Percentiles rank a stretch among this genome's conserved stretches.
phyloP scores from a whole-genome alignment of 2,888 invertebrate genomes.

The Agonopterix arenella region DNA sequence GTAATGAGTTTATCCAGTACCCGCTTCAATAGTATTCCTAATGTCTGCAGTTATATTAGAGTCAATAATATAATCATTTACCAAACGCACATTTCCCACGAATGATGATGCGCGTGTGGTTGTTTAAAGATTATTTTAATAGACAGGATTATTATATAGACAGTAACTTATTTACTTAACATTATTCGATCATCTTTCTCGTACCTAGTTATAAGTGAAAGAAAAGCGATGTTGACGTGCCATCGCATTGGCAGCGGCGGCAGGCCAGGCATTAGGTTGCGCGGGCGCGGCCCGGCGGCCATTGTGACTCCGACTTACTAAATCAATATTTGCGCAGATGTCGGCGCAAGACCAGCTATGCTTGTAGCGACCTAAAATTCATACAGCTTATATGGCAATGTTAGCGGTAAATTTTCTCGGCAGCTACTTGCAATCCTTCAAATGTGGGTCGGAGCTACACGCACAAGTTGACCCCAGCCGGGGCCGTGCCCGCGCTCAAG shows the following conservation, averaged over 20 bases:
- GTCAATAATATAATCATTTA: constrained; percentile 1
- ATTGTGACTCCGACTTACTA: constrained; percentile 70
- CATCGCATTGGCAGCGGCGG: constrained; percentile 23
- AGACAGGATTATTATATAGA: no score
- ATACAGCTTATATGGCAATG: constrained; percentile 75
- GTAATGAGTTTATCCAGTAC: constrained; percentile 17
- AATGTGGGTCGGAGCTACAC: constrained; percentile 72
- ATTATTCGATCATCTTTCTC: constrained; percentile 32
- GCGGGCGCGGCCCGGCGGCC: constrained; percentile 41
- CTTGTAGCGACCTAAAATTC: constrained; percentile 75
- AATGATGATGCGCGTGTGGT: constrained; percentile 24
- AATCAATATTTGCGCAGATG: constrained; percentile 77
- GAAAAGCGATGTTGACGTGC: constrained; percentile 32
- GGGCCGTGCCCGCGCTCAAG: constrained; percentile 39
- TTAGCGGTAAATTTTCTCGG: constrained; percentile 76
- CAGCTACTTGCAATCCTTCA: constrained; percentile 74
- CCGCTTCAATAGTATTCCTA: background rate
- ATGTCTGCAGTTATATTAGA: background rate
- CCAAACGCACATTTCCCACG: background rate
- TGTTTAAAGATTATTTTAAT: constrained; percentile 16
- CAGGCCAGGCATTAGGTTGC: constrained; percentile 32
- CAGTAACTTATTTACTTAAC: constrained; percentile 28
- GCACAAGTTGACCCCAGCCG: constrained; percentile 66
- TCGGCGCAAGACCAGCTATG: constrained; percentile 72
- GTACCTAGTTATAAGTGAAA: constrained; percentile 22